A percentile compares a stretch with the other conserved stretches of the same genome.
Evolutionary conservation across 1,140 invertebrate genomes (phyloP).

Genomic region (Centruroides sculpturatus): DNA sequence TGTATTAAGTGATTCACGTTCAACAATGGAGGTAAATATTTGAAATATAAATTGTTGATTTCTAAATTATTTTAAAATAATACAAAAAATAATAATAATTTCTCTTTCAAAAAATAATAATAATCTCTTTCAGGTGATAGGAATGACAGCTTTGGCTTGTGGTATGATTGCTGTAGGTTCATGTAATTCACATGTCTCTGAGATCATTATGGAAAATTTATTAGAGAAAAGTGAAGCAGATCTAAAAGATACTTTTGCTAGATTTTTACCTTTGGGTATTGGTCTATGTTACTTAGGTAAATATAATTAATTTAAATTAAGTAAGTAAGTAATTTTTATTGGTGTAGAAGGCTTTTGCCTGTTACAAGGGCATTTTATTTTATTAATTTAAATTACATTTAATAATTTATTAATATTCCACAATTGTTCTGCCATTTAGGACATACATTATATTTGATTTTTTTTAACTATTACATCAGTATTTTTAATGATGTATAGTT

Average conservation of each 20-base stretch:
- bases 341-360: no score
- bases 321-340: no score
- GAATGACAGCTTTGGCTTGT: slow-evolving; percentile 82
- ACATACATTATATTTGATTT: no score
- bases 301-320: slow-evolving; percentile 1
- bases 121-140: slow-evolving; percentile 57
- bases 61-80: not conserved
- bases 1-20: slow-evolving; percentile 69
- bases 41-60: not conserved
- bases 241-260: slow-evolving; percentile 69
- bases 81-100: not conserved
- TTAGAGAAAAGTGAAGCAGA: slow-evolving; percentile 60
- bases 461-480: no score
- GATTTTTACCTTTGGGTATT: slow-evolving; percentile 85
- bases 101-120: no score
- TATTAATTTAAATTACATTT: no score
- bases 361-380: no score
- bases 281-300: slow-evolving; percentile 72
- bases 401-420: no score
- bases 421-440: no score
- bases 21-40: slow-evolving; percentile 58
- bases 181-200: slow-evolving; percentile 83
- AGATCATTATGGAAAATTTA: slow-evolving; percentile 66
- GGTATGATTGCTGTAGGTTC: slow-evolving; percentile 94
- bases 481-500: no score